Evolutionary conservation across 2,113 vertebrate genomes (phyloP).

Genomic region (Chionis minor): DNA sequence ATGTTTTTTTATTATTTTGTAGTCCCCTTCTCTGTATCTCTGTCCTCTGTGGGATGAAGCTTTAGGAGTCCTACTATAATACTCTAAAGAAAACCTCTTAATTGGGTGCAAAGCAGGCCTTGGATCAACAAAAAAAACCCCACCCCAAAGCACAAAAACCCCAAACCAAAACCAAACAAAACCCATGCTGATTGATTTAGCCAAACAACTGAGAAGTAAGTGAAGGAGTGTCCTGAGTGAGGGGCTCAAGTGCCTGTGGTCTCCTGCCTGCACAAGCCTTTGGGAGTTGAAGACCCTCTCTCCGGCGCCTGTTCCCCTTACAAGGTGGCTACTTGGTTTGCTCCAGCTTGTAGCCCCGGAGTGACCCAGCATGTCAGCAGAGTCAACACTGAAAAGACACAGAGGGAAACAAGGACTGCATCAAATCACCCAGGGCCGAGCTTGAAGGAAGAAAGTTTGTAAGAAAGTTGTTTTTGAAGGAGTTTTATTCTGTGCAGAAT

Average conservation of each 20-base stretch:
- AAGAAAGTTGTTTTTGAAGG: background rate
- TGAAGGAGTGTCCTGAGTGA: background rate
- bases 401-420: background rate
- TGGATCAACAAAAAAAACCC: background rate
- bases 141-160: too few relatives aligned
- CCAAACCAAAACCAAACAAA: too few relatives aligned
- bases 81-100: background rate
- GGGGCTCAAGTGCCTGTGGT: background rate
- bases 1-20: background rate
- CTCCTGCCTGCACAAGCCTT: background rate
- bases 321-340: background rate
- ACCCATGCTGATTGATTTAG: background rate
- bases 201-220: background rate
- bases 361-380: background rate
- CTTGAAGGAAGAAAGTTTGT: background rate
- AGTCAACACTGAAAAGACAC: background rate
- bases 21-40: background rate
- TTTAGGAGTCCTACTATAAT: background rate
- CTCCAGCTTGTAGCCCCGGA: background rate
- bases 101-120: background rate
- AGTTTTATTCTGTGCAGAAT: background rate
- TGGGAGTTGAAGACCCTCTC: background rate
- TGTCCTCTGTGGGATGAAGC: background rate
- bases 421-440: background rate
- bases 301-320: fast-evolving